Percentiles rank a stretch among this genome's conserved stretches.
These are phyloP conservation scores for Melanchra persicariae DNA, from an alignment of 2,888 invertebrate species.

Conservation along the genomic window DNA sequence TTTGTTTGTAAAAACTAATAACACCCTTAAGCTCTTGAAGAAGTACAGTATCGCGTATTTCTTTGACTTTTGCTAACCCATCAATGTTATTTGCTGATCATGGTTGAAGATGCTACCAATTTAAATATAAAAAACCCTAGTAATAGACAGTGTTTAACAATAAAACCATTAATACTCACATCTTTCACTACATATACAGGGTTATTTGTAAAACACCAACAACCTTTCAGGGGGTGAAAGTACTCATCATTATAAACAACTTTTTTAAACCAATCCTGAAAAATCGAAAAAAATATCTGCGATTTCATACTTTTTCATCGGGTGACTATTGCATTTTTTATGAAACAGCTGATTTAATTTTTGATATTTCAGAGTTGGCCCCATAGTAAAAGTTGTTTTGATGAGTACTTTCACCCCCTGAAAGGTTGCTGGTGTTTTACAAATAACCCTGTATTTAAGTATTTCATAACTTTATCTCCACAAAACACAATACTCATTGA, in stretches of 20 bases:
- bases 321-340: no score
- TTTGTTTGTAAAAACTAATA: constrained; percentile 29
- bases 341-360: no score
- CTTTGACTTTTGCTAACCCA: constrained; percentile 32
- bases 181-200: constrained; percentile 34
- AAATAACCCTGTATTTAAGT: neutral
- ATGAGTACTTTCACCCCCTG: no score
- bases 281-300: no score
- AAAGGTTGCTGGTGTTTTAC: no score
- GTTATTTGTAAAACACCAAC: no score
- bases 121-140: neutral
- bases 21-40: constrained; percentile 13
- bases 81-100: constrained; percentile 13
- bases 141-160: neutral
- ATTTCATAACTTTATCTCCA: neutral
- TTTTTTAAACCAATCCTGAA: no score
- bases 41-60: neutral
- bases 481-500: neutral
- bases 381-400: no score
- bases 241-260: no score
- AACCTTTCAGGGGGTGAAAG: no score
- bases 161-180: constrained; percentile 7
- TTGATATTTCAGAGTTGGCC: no score
- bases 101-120: neutral
- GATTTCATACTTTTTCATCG: no score